Conservation (phyloP, 1,140 invertebrate genomes). For the Temnothorax nylanderi region DNA sequence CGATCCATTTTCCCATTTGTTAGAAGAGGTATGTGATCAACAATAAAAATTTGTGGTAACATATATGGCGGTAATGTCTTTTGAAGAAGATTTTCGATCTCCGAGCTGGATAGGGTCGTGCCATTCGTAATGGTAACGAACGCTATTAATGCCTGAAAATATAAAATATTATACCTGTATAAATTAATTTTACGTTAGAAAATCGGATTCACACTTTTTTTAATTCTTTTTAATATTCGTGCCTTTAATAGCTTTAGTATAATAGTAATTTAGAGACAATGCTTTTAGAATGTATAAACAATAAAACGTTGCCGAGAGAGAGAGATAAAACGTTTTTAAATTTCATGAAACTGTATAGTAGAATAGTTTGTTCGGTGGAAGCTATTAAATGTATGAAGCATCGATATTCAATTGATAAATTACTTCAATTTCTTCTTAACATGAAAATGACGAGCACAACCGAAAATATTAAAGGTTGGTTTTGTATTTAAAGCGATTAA, state of each 20-base stretch:
- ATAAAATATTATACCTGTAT: not conserved
- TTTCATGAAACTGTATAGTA: not conserved
- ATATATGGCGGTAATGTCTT: conserved; percentile 90
- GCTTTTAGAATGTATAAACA: conserved; percentile 66
- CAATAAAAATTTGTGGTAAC: conserved; percentile 90
- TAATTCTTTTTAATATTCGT: too few species aligned
- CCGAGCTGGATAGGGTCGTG: conserved; percentile 85
- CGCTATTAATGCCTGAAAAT: conserved; percentile 89
- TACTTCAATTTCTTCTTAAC: conserved; percentile 92
- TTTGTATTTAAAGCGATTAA: too few species aligned
- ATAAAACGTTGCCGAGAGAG: too few species aligned
- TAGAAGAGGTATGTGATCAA: conserved; percentile 91
- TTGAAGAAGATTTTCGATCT: conserved; percentile 89
- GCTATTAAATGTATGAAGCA: not conserved
- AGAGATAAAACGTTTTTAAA: not conserved
- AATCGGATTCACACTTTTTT: not conserved
- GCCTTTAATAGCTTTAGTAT: not conserved
- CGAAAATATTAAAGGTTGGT: too few species aligned
- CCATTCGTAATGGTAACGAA: conserved; percentile 89
- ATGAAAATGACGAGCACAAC: too few species aligned
- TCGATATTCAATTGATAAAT: too few species aligned
- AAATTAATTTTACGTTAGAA: not conserved
- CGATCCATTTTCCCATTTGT: conserved; percentile 95
- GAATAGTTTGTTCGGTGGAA: not conserved
- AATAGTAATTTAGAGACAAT: not conserved